phyloP scores from a whole-genome alignment of 2,888 invertebrate species.

The Acrocera orbiculus region DNA sequence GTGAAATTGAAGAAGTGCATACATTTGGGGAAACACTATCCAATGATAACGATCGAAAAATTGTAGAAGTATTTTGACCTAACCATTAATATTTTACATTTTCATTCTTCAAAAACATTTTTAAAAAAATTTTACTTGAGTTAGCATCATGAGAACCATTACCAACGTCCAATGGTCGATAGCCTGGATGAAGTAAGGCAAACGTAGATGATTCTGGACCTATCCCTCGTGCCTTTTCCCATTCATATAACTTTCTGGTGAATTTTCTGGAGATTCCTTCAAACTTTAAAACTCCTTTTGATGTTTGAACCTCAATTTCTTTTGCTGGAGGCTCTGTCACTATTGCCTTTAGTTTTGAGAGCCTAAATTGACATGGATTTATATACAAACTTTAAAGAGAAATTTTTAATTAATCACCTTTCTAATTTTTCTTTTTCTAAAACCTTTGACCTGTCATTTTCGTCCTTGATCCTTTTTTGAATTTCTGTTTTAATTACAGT shows the following conservation, averaged over 20 bases:
- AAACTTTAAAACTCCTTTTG: constrained; percentile 67
- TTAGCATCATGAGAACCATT: constrained; percentile 23
- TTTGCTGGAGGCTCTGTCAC: constrained; percentile 38
- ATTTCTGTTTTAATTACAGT: constrained; percentile 13
- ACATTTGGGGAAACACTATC: constrained; percentile 50
- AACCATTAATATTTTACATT: constrained; percentile 9
- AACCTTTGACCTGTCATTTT: constrained; percentile 36
- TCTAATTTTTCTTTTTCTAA: constrained; percentile 46
- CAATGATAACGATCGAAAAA: constrained; percentile 59
- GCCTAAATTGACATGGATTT: constrained; percentile 14
- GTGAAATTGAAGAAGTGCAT: constrained; percentile 33
- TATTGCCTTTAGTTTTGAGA: constrained; percentile 33
- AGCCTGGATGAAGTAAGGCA: constrained; percentile 48
- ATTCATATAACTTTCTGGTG: constrained; percentile 75
- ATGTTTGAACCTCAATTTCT: constrained; percentile 66
- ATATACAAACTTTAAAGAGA: not conserved
- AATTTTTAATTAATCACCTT: constrained; percentile 10
- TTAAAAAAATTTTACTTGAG: constrained; percentile 2
- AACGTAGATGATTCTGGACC: constrained; percentile 74
- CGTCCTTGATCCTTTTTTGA: too few relatives aligned
- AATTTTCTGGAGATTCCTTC: constrained; percentile 78
- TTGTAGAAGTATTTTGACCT: constrained; percentile 27
- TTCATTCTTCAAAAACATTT: not conserved
- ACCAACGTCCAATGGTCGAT: constrained; percentile 29
- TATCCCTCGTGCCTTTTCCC: constrained; percentile 78